Evolutionary conservation across 2,113 vertebrate genomes (phyloP).

Genomic region (Parus major): DNA sequence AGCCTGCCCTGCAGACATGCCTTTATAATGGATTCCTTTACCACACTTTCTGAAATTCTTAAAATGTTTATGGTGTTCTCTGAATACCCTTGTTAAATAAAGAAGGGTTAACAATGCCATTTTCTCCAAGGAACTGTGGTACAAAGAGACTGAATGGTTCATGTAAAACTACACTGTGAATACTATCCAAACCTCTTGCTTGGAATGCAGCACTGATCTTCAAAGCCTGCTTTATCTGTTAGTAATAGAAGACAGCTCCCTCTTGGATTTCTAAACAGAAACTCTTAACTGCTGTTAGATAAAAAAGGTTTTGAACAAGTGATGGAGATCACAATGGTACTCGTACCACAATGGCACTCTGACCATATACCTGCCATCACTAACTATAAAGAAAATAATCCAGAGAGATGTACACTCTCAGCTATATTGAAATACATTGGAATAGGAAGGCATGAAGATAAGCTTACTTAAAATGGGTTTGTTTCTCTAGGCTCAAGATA

Average conservation of each 20-base stretch:
- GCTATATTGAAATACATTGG: not conserved
- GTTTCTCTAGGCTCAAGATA: not conserved
- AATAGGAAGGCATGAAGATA: not conserved
- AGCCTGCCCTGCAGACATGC: not conserved
- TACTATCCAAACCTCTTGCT: not conserved
- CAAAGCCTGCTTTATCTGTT: not conserved
- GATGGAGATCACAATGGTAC: not conserved
- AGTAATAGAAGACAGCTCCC: not conserved
- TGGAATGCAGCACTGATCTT: not conserved
- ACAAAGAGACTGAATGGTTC: not conserved
- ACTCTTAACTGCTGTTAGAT: not conserved
- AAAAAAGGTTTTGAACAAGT: not conserved
- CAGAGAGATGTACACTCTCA: not conserved
- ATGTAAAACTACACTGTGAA: not conserved
- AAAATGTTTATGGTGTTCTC: not conserved
- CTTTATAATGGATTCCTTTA: not conserved
- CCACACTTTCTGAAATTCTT: not conserved
- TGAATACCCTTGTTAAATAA: not conserved
- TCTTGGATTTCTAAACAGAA: not conserved
- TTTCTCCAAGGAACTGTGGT: not conserved
- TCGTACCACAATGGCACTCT: not conserved
- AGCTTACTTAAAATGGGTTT: not conserved
- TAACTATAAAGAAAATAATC: not conserved
- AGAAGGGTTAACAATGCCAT: not conserved
- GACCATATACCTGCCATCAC: not conserved